A percentile compares a stretch with the other conserved stretches of the same genome.
Evolutionary conservation across 2,113 vertebrate species (phyloP).

Genomic region (Myiagra hebetior): DNA sequence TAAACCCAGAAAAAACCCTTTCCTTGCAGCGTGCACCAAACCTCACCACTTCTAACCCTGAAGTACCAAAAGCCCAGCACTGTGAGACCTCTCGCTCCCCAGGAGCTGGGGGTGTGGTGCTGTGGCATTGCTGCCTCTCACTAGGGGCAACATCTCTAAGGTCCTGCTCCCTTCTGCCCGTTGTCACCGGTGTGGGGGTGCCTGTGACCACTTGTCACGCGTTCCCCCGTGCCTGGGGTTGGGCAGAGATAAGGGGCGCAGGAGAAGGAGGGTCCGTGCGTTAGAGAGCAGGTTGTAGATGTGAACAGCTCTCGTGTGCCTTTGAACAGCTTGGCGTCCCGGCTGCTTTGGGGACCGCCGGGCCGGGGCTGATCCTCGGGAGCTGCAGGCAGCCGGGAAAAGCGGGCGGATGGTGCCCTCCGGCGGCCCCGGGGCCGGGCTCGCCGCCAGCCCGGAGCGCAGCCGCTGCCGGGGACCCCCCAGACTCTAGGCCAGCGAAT

Average conservation of each 20-base stretch:
- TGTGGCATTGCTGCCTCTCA: not conserved
- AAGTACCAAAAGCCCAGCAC: fast-evolving
- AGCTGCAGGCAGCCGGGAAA: not conserved
- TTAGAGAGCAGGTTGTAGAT: not conserved
- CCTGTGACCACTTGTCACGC: not conserved
- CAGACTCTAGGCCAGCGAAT: not conserved
- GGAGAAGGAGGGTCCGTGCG: not conserved
- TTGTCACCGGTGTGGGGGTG: fast-evolving
- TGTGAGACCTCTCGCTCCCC: not conserved
- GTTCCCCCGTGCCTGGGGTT: fast-evolving
- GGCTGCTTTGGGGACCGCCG: not conserved
- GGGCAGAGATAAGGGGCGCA: not conserved
- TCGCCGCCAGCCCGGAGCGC: not conserved
- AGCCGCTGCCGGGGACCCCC: not conserved
- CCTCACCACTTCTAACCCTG: not conserved
- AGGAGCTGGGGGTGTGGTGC: fast-evolving
- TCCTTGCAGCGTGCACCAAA: not conserved
- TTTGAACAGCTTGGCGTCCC: not conserved
- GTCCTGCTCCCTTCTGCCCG: not conserved
- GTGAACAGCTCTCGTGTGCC: not conserved
- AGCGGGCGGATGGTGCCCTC: constrained; percentile 39
- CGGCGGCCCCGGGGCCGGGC: not conserved
- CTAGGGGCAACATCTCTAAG: too few relatives aligned
- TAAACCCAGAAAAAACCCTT: not conserved
- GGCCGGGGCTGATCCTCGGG: not conserved